Conservation (phyloP, 2,888 invertebrate species). For the Eubasilissa splendida region DNA sequence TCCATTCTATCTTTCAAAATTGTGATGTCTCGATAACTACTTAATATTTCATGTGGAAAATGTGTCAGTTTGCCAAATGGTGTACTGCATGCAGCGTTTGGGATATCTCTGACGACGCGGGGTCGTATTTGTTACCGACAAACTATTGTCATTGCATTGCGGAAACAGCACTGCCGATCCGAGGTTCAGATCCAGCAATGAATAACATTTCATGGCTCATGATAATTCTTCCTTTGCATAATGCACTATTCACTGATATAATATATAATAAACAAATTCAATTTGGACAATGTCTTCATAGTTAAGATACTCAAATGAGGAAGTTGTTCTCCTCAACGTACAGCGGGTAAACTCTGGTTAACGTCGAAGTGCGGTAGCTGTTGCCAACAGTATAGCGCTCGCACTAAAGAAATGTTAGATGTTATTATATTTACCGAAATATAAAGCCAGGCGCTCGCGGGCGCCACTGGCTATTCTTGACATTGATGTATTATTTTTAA, state of each 20-base stretch:
- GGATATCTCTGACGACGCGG: slow-evolving; percentile 23
- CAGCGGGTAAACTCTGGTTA: slow-evolving; percentile 38
- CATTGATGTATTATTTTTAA: slow-evolving; percentile 45
- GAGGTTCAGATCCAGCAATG: neutral
- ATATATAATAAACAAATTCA: slow-evolving; percentile 33
- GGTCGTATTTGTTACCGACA: neutral
- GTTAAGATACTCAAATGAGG: slow-evolving; percentile 46
- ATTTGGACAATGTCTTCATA: slow-evolving; percentile 49
- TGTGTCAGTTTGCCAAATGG: slow-evolving; percentile 53
- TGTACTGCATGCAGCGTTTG: slow-evolving; percentile 17
- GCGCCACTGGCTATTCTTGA: slow-evolving; percentile 30
- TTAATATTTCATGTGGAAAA: slow-evolving; percentile 56
- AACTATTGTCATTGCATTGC: slow-evolving; percentile 13
- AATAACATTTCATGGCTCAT: neutral
- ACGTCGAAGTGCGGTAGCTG: slow-evolving; percentile 30
- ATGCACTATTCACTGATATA: slow-evolving; percentile 5
- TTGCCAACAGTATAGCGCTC: slow-evolving; percentile 15
- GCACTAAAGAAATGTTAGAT: slow-evolving; percentile 43
- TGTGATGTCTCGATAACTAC: slow-evolving; percentile 54
- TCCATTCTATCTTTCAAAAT: slow-evolving; percentile 52
- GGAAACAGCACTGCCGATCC: neutral
- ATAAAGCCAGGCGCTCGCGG: neutral
- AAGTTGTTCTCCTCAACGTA: slow-evolving; percentile 43
- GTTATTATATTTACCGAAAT: slow-evolving; percentile 44
- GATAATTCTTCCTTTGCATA: neutral